A percentile compares a stretch with the other conserved stretches of the same genome.
Conservation (phyloP, 2,888 invertebrate species). For the Dolichomitus sp. region DNA sequence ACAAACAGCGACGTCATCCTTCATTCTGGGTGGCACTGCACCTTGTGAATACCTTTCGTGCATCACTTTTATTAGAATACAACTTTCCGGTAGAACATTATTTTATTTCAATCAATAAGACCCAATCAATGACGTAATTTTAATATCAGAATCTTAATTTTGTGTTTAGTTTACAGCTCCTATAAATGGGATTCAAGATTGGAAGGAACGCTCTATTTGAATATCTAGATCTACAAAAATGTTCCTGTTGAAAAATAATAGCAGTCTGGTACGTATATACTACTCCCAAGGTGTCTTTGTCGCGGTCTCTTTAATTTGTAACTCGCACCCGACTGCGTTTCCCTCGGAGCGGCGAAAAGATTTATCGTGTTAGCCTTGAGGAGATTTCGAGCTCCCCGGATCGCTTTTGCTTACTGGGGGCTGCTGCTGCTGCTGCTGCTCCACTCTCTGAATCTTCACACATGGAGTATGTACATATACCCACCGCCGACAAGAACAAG, state of each 20-base stretch:
- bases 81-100: background rate
- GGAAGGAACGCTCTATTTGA: too few relatives aligned
- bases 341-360: constrained; percentile 54
- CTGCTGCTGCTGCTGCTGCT: background rate
- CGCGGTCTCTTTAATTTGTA: constrained; percentile 69
- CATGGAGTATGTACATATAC: constrained; percentile 36
- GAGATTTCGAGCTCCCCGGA: constrained; percentile 54
- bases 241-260: background rate
- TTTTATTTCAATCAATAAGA: background rate
- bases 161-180: background rate
- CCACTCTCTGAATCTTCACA: constrained; percentile 18
- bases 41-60: background rate
- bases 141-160: background rate
- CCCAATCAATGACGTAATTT: background rate
- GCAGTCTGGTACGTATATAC: background rate
- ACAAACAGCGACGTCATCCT: background rate
- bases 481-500: constrained; percentile 66
- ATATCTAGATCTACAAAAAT: background rate
- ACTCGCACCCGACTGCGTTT: constrained; percentile 64
- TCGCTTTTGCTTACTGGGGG: constrained; percentile 22
- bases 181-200: too few relatives aligned
- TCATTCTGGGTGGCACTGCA: constrained; percentile 8
- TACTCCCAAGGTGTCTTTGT: constrained; percentile 49
- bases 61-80: background rate
- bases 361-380: constrained; percentile 68